Conservation (phyloP, 2,113 vertebrate genomes). For the Nerophis lumbriciformis region DNA sequence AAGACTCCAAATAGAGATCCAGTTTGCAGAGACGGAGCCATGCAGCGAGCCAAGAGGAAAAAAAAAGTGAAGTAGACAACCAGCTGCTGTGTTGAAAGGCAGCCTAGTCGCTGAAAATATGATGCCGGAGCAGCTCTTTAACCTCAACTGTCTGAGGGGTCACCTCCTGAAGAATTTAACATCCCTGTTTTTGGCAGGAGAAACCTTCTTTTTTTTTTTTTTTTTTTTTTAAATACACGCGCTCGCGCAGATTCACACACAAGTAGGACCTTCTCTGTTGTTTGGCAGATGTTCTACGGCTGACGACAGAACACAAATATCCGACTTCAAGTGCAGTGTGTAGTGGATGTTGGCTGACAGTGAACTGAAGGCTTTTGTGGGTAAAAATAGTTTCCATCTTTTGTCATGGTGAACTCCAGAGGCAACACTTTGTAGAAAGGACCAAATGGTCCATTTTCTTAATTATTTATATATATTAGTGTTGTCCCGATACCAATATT, state of each 20-base stretch:
- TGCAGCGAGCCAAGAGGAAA: constrained; percentile 30
- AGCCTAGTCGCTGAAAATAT: not conserved
- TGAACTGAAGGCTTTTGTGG: not conserved
- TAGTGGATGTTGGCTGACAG: not conserved
- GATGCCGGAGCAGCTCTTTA: constrained; percentile 1
- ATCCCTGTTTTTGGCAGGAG: constrained; percentile 7
- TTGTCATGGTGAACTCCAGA: not conserved
- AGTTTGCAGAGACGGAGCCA: constrained; percentile 34
- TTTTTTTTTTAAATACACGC: not conserved
- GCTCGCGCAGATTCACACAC: not conserved
- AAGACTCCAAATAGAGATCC: constrained; percentile 53
- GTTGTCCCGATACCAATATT: too few species aligned
- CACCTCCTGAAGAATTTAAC: constrained; percentile 9
- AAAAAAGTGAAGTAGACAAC: constrained; percentile 32
- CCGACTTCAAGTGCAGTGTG: not conserved
- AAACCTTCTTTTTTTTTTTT: not conserved
- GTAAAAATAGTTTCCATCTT: constrained; percentile 4
- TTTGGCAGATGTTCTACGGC: not conserved
- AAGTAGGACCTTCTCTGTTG: not conserved
- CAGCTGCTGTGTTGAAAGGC: constrained; percentile 19
- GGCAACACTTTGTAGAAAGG: not conserved
- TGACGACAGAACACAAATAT: not conserved
- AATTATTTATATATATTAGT: too few species aligned
- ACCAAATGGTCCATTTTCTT: not conserved
- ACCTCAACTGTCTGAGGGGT: constrained; percentile 2